Percentiles rank a stretch among this genome's conserved stretches.
Evolutionary conservation across 2,797 vertebrate species (phyloP).

Genomic region (Sorex maritimensis): DNA sequence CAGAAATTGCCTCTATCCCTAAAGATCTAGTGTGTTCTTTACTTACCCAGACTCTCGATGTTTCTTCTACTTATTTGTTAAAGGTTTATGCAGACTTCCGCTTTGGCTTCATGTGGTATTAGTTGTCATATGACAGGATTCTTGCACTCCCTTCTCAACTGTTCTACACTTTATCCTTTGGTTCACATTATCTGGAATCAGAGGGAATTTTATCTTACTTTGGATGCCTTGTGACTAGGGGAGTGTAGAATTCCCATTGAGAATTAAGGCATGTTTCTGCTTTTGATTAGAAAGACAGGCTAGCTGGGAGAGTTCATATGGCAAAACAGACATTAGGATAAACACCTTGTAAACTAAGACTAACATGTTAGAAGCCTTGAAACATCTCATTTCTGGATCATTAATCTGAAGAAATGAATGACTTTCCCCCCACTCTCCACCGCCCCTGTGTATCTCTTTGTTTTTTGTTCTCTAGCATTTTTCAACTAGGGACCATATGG

Average conservation of each 20-base stretch:
- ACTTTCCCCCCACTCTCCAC: constrained; percentile 22
- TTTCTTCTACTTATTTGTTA: constrained; percentile 58
- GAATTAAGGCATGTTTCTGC: constrained; percentile 48
- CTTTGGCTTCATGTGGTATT: constrained; percentile 59
- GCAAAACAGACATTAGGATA: constrained; percentile 38
- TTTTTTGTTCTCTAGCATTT: constrained; percentile 12
- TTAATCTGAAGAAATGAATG: constrained; percentile 59
- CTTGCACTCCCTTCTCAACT: background rate
- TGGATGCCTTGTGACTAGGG: background rate
- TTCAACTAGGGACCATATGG: no score
- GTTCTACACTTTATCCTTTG: constrained; percentile 25
- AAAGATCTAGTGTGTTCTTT: constrained; percentile 47
- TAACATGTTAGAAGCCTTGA: constrained; percentile 32
- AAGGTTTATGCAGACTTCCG: constrained; percentile 74
- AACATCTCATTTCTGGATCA: constrained; percentile 51
- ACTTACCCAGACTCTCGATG: background rate
- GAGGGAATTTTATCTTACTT: constrained; percentile 22
- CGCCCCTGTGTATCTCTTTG: constrained; percentile 12
- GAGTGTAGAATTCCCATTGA: constrained; percentile 5
- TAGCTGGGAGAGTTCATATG: constrained; percentile 46
- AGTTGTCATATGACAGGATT: constrained; percentile 31
- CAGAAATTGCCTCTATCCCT: constrained; percentile 30
- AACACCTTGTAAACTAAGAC: constrained; percentile 38
- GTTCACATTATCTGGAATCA: constrained; percentile 60
- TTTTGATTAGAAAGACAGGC: constrained; percentile 22